Evolutionary conservation across 2,113 vertebrate species (phyloP).

Genomic region (Nyctibius bracteatus): DNA sequence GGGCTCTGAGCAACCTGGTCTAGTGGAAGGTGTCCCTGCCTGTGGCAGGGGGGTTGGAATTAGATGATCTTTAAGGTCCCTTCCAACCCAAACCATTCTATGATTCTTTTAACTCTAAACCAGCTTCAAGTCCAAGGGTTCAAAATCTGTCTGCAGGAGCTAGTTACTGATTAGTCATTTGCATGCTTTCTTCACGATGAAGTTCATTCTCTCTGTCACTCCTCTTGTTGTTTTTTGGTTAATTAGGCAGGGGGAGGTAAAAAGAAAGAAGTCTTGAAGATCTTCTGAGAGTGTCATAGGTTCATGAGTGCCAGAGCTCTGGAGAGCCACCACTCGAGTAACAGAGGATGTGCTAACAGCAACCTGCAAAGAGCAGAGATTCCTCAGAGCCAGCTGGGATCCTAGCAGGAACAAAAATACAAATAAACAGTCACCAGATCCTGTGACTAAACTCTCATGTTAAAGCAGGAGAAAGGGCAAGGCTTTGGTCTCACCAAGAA

Average conservation of each 20-base stretch:
- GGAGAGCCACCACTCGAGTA: neutral
- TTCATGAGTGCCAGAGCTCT: neutral
- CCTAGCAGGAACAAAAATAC: neutral
- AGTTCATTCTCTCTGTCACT: neutral
- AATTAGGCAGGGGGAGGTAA: neutral
- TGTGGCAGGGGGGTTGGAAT: no score
- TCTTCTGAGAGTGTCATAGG: neutral
- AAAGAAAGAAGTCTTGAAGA: neutral
- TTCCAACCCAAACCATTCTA: no score
- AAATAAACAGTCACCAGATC: neutral
- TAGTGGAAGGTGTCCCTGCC: no score
- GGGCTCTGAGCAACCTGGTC: no score
- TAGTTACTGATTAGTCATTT: neutral
- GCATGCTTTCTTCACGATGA: fast-evolving
- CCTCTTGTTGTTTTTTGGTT: neutral
- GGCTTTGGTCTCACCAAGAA: neutral
- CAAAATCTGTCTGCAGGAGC: neutral
- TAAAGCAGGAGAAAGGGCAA: no score
- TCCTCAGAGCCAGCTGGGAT: neutral
- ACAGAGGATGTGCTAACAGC: neutral
- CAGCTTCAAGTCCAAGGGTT: neutral
- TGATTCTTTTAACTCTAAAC: neutral
- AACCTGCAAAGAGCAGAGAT: neutral
- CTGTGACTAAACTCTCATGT: neutral
- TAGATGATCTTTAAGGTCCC: no score